phyloP scores from a whole-genome alignment of 1,140 invertebrate genomes.

The Panulirus ornatus region DNA sequence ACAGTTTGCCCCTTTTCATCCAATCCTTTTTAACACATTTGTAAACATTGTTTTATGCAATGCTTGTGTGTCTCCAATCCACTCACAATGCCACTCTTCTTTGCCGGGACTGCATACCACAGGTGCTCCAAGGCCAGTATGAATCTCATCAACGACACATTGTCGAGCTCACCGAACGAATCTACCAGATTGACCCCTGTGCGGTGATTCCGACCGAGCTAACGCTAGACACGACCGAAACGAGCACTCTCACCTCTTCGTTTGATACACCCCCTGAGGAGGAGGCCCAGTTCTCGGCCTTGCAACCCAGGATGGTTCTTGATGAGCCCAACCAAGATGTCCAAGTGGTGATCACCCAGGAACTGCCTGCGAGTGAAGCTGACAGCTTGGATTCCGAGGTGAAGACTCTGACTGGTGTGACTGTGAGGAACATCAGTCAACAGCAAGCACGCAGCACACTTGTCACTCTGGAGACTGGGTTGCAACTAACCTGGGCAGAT shows the following conservation, averaged over 20 bases:
- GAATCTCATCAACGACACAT: conserved; percentile 75
- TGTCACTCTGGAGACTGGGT: conserved; percentile 25
- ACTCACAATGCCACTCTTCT: conserved; percentile 75
- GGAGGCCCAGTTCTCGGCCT: conserved; percentile 36
- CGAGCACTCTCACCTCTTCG: conserved; percentile 69
- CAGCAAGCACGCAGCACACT: conserved; percentile 23
- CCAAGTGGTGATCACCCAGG: conserved; percentile 58
- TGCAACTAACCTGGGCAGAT: conserved; percentile 72
- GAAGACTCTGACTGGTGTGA: conserved; percentile 47
- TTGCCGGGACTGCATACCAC: conserved; percentile 75
- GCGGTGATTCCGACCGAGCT: conserved; percentile 73
- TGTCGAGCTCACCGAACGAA: conserved; percentile 75
- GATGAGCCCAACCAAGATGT: conserved; percentile 40
- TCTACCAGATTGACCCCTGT: conserved; percentile 75
- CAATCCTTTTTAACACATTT: conserved; percentile 69
- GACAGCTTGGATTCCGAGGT: conserved; percentile 59
- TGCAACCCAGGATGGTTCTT: conserved; percentile 6
- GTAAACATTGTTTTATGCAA: conserved; percentile 70
- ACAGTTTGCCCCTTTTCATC: conserved; percentile 62
- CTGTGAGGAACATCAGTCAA: background rate
- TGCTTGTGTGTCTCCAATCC: conserved; percentile 73
- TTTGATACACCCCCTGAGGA: conserved; percentile 45
- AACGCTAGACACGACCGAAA: conserved; percentile 69
- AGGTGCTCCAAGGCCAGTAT: conserved; percentile 76
- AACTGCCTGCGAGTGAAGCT: conserved; percentile 38